Evolutionary conservation across 2,113 vertebrate species (phyloP).

Genomic region (Ivindomyrus marchei): DNA sequence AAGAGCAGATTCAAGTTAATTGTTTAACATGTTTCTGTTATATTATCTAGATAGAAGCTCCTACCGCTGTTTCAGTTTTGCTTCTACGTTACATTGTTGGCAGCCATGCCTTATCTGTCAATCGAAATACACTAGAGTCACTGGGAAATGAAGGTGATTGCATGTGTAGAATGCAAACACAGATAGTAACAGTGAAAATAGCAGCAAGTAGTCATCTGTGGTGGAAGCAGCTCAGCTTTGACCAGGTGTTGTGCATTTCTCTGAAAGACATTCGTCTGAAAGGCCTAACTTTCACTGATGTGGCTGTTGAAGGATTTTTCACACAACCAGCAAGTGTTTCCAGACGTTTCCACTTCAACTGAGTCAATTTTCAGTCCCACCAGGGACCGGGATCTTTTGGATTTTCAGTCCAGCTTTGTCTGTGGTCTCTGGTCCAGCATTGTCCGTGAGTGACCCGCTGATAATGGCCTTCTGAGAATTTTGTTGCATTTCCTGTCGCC

Average conservation of each 20-base stretch:
- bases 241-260: neutral
- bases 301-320: neutral
- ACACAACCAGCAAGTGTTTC: neutral
- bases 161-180: neutral
- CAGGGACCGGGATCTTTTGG: neutral
- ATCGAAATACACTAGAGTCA: neutral
- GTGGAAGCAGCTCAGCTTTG: neutral
- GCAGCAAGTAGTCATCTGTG: neutral
- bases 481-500: neutral
- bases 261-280: neutral
- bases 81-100: neutral
- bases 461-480: neutral
- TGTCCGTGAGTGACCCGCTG: neutral
- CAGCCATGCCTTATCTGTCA: neutral
- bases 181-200: neutral
- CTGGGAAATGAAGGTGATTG: neutral
- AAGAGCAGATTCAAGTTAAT: neutral
- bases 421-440: neutral
- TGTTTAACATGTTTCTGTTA: neutral
- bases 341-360: neutral
- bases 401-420: neutral
- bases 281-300: neutral
- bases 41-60: neutral
- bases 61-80: neutral
- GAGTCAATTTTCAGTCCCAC: neutral